Conservation (phyloP, 2,888 invertebrate species). For the Aquatica leii region DNA sequence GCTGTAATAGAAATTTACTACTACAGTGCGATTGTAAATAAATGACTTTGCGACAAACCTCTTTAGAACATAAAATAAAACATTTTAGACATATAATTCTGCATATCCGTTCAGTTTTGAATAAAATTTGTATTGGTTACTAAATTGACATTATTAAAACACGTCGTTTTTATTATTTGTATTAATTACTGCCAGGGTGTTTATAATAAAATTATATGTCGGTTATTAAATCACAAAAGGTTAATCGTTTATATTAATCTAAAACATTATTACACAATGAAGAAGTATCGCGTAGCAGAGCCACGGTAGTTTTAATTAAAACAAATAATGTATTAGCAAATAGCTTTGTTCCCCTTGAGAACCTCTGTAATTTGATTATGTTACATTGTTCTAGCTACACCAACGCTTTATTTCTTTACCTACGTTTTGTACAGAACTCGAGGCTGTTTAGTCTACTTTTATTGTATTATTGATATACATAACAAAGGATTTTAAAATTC, state of each 20-base stretch:
- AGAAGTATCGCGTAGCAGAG: conserved; percentile 4
- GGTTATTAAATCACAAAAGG: background rate
- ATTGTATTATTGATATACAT: conserved; percentile 15
- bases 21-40: no score
- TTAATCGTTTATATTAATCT: conserved; percentile 6
- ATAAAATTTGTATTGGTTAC: background rate
- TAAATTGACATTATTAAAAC: background rate
- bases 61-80: no score
- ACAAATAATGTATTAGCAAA: conserved; percentile 17
- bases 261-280: conserved; percentile 12
- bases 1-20: no score
- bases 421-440: conserved; percentile 10
- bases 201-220: no score
- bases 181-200: no score
- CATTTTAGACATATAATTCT: no score
- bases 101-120: background rate
- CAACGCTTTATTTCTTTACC: conserved; percentile 13
- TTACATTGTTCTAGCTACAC: conserved; percentile 17
- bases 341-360: conserved; percentile 19
- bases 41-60: no score
- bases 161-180: background rate
- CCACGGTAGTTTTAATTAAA: conserved; percentile 23
- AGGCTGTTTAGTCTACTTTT: conserved; percentile 20
- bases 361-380: conserved; percentile 23
- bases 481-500: no score